Percentiles rank a stretch among this genome's conserved stretches.
phyloP scores from a whole-genome alignment of 1,140 invertebrate genomes.

The Tetraneura akinire region DNA sequence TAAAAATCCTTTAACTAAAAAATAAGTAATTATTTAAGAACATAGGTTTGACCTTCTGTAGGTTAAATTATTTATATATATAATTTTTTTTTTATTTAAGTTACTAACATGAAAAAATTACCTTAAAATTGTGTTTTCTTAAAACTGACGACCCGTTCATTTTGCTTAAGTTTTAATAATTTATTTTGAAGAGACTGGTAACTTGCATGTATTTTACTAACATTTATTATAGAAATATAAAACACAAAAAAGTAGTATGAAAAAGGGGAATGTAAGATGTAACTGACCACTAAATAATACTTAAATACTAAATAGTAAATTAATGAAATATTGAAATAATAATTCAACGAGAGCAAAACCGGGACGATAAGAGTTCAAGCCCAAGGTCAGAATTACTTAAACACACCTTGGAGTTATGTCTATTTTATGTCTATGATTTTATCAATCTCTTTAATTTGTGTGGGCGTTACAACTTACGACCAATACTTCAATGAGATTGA shows the following conservation, averaged over 20 bases:
- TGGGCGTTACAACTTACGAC: background rate
- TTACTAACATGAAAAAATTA: background rate
- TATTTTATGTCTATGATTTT: too few relatives aligned
- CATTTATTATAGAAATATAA: background rate
- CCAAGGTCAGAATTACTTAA: background rate
- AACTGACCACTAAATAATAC: background rate
- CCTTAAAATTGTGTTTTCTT: conserved; percentile 29
- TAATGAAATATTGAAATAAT: background rate
- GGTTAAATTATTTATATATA: conserved; percentile 4
- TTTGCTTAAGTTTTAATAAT: background rate
- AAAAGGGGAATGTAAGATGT: background rate
- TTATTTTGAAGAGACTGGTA: background rate
- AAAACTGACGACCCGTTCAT: conserved; percentile 41
- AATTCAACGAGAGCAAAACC: background rate
- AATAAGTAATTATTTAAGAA: background rate
- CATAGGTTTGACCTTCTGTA: conserved; percentile 36
- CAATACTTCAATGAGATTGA: background rate
- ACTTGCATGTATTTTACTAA: background rate
- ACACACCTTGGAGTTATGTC: too few relatives aligned
- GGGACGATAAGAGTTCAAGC: conserved; percentile 14
- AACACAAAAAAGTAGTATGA: background rate
- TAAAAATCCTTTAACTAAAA: background rate
- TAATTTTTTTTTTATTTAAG: background rate
- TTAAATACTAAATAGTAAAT: background rate
- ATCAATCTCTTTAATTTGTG: too few relatives aligned